phyloP scores from a whole-genome alignment of 2,797 vertebrate genomes.

The Xenentodon cancila region DNA sequence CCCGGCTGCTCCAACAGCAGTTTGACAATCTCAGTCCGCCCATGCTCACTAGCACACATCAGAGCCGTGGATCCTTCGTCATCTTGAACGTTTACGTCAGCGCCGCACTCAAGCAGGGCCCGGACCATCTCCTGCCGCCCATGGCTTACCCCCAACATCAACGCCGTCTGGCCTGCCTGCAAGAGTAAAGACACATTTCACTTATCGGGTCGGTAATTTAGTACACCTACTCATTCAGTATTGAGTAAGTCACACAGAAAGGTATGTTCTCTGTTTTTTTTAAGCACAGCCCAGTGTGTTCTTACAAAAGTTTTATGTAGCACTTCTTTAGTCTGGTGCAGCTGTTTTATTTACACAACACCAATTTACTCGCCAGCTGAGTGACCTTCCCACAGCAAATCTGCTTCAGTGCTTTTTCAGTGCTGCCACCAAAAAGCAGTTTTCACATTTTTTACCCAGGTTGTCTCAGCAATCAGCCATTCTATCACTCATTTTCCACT shows the following conservation, averaged over 20 bases:
- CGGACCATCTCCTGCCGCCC: slow-evolving; percentile 93
- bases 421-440: background rate
- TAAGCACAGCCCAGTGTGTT: no score
- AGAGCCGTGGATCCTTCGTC: slow-evolving; percentile 94
- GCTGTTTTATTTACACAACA: no score
- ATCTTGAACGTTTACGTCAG: slow-evolving; percentile 90
- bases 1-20: slow-evolving; percentile 90
- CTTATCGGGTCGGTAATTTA: background rate
- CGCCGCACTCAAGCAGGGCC: slow-evolving; percentile 87
- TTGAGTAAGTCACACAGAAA: no score
- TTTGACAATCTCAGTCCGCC: slow-evolving; percentile 88
- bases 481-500: slow-evolving; percentile 9
- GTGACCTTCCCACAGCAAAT: no score
- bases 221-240: no score
- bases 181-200: slow-evolving; percentile 4
- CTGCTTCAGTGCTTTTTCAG: no score
- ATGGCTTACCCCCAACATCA: slow-evolving; percentile 95
- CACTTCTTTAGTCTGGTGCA: no score
- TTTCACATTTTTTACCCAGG: background rate
- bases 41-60: slow-evolving; percentile 96
- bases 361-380: no score
- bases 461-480: background rate
- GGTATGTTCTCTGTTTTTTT: no score
- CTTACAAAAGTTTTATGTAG: no score
- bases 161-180: slow-evolving; percentile 93